Base-by-base conservation (phyloP, 2,797 vertebrate species). In the Sebastes nivosus region DNA sequence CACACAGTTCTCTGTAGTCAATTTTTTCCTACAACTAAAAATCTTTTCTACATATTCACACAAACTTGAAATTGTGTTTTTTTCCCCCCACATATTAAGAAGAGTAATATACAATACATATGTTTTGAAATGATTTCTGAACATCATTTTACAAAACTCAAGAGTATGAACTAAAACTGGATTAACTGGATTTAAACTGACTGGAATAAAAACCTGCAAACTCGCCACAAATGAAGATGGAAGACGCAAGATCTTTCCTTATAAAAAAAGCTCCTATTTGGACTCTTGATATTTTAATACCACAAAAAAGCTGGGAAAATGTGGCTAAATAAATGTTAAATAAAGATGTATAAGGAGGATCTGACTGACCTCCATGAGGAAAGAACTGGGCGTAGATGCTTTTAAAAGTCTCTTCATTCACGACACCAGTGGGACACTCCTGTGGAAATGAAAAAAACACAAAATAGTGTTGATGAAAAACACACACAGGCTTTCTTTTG, bases 381-480 rank as follows among this genome's bases (percentile, higher is more conserved):
- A 99, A 99, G 95, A 99, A 99, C 92, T 98, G 97, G 29, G 98
- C 97, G 90, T 99, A 99, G 86, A 99, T 99, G 89, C 94, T 95
- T 94, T 99, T 98, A 92, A 99, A 99, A 36, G 96, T 97, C 61
- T 99, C 97, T 88, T 99, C 98, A 0, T 97, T 97, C 92, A 99
- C 98, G 24, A 96, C 95, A 64, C 98, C 98, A 0, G 95, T 98
- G 5, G 98, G 98, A 93, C 97, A 99, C 91, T 99, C 98, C 98
- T 99, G 95, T 4, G 16, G 42, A 42, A 42, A 75, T 30, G 6
- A 81, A 8, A 71, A 46, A 46, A 36, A 38, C 13, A n/a, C n/a
- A 32, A 6, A 67, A 6, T 59, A 9, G 52, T 12, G 14, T 61
- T 22, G 6, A 29, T 4, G 13, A 24, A 29, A n/a, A 24, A 52